phyloP scores from a whole-genome alignment of 1,140 invertebrate species.

The Trichonephila clavata region DNA sequence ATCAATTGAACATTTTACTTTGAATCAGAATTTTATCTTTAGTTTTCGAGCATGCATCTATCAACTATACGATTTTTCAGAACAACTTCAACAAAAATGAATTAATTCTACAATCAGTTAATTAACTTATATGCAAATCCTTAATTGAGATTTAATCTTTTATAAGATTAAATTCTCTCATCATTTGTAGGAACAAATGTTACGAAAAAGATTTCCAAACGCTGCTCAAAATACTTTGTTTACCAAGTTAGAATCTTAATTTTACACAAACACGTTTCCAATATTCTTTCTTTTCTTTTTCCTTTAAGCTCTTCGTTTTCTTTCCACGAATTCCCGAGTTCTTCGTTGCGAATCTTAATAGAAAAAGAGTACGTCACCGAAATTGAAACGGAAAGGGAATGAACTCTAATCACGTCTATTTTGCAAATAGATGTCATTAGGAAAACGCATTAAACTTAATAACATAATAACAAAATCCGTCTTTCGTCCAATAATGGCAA shows the following conservation, averaged over 20 bases:
- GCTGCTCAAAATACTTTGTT: not conserved
- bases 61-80: too few species aligned
- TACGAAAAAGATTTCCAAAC: not conserved
- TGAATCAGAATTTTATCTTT: too few species aligned
- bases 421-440: constrained; percentile 76
- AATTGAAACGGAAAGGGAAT: constrained; percentile 29
- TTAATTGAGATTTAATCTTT: not conserved
- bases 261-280: constrained; percentile 16
- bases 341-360: constrained; percentile 1
- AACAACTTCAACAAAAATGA: too few species aligned
- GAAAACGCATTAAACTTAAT: constrained; percentile 75
- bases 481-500: constrained; percentile 69
- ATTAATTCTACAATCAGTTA: too few species aligned
- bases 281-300: not conserved
- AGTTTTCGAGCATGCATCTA: too few species aligned
- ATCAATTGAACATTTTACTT: too few species aligned
- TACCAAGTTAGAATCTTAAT: not conserved
- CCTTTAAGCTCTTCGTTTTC: not conserved
- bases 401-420: constrained; percentile 61
- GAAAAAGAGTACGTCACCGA: constrained; percentile 18
- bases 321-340: not conserved
- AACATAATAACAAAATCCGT: constrained; percentile 63
- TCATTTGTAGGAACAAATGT: not conserved
- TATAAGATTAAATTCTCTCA: not conserved
- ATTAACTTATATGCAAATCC: too few species aligned